Base-by-base conservation (phyloP, 2,888 invertebrate genomes). In the Amiota communis region DNA sequence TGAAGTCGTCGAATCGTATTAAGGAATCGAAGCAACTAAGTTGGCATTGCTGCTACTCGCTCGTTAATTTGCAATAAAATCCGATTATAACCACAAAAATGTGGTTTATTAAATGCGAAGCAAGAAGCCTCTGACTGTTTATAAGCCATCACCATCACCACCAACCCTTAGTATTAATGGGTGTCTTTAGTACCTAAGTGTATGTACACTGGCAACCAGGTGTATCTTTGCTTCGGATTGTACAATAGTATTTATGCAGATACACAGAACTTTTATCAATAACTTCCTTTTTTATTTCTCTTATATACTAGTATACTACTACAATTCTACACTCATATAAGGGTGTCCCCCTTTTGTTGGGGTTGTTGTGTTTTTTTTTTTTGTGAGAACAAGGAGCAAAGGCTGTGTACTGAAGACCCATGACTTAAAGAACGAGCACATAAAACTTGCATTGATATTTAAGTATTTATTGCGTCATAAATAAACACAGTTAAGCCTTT, bases 21-120 rank as follows among this genome's bases (percentile, higher is more conserved):
- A 36, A 6, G 3, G 36, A 36, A 36, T 36, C 36, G 36, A 36
- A 36, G 36, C 4, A 36, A 36, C 36, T 36, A 36, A 36, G 36
- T 49, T 36, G 11, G 20, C 20, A 20, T 57, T 64, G 51, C 13
- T 51, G 51, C 71, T 72, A 36, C 57, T 23, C 56, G 86, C 87
- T 86, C 82, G 87, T 87, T 86, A 86, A 86, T 86, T 86, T 81
- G 87, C 85, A 86, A 87, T 86, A 86, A 87, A 86, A 86, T 86
- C 87, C 86, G 86, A 86, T 86, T 86, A 86, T 87, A 86, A 85
- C 87, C 86, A 86, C 87, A 86, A 85, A 86, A 86, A 82, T 86
- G 83, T 85, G 79, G 76, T 79, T 64, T 68, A 72, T 72, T 74
- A 71, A 73, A 68, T 64, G 47, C 61, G 81, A 77, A 78, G 56